Conservation (phyloP, 1,140 invertebrate genomes). For the Musca vetustissima region DNA sequence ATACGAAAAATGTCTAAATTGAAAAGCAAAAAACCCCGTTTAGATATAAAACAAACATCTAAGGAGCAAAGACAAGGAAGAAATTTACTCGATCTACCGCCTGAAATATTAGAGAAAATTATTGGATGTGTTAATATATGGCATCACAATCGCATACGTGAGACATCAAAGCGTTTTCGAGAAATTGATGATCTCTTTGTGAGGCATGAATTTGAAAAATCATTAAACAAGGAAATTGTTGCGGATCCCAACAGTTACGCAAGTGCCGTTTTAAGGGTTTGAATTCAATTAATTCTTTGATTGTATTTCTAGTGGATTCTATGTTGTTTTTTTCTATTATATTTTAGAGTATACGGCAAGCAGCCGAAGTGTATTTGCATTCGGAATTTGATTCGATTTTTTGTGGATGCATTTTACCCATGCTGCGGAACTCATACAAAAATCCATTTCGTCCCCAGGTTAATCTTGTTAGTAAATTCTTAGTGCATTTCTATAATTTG, state of each 20-base stretch:
- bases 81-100: constrained; percentile 53
- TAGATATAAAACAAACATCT: too few species aligned
- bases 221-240: neutral
- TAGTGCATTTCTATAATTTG: constrained; percentile 27
- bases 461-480: constrained; percentile 22
- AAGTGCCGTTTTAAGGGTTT: constrained; percentile 17
- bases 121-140: constrained; percentile 29
- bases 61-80: too few species aligned
- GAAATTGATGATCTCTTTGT: constrained; percentile 24
- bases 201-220: constrained; percentile 27
- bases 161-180: constrained; percentile 26
- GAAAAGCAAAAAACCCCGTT: too few species aligned
- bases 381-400: constrained; percentile 25
- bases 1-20: too few species aligned
- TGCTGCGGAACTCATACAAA: constrained; percentile 28
- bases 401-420: constrained; percentile 27
- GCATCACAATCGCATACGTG: constrained; percentile 30
- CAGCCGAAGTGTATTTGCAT: constrained; percentile 25
- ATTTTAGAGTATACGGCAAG: constrained; percentile 25
- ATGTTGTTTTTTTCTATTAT: neutral
- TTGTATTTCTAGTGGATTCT: too few species aligned
- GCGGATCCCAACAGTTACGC: constrained; percentile 10
- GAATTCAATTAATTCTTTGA: neutral
- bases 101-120: constrained; percentile 26
- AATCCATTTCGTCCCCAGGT: constrained; percentile 26